Conservation (phyloP, 2,797 vertebrate genomes). For the Parambassis ranga region DNA sequence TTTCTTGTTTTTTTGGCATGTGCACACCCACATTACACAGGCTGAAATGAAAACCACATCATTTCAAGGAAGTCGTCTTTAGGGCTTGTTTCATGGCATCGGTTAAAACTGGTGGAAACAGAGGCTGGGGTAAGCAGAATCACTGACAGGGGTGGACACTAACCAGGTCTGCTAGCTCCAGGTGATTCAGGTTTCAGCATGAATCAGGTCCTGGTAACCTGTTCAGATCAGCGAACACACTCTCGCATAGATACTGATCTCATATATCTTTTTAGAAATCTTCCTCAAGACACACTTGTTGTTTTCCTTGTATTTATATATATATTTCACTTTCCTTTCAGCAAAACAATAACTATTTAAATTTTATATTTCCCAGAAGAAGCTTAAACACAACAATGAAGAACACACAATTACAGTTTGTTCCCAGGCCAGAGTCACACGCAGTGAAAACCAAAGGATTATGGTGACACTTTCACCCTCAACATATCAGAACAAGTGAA, state of each 20-base stretch:
- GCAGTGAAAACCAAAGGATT: not conserved
- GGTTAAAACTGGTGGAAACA: constrained; percentile 10
- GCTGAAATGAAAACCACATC: constrained; percentile 60
- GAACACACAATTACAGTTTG: not conserved
- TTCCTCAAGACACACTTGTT: not conserved
- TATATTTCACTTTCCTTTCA: not conserved
- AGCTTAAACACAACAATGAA: constrained; percentile 7
- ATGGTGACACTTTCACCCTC: constrained; percentile 13
- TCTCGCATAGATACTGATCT: too few relatives aligned
- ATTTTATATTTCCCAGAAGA: not conserved
- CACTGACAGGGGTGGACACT: not conserved
- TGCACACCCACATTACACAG: not conserved
- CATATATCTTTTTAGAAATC: not conserved
- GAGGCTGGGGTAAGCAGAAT: not conserved
- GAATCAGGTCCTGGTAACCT: constrained; percentile 40
- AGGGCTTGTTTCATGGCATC: constrained; percentile 14
- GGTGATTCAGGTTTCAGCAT: constrained; percentile 8
- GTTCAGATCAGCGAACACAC: constrained; percentile 13
- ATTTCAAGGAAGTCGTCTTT: constrained; percentile 48
- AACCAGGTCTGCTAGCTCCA: not conserved
- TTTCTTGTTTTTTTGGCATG: constrained; percentile 15
- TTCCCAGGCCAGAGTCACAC: not conserved
- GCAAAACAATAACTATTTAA: not conserved
- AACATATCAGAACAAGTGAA: constrained; percentile 43
- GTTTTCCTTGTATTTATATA: not conserved